These are phyloP conservation scores for Stegostoma tigrinum DNA, from an alignment of 2,113 vertebrate species.

Conservation along the genomic window DNA sequence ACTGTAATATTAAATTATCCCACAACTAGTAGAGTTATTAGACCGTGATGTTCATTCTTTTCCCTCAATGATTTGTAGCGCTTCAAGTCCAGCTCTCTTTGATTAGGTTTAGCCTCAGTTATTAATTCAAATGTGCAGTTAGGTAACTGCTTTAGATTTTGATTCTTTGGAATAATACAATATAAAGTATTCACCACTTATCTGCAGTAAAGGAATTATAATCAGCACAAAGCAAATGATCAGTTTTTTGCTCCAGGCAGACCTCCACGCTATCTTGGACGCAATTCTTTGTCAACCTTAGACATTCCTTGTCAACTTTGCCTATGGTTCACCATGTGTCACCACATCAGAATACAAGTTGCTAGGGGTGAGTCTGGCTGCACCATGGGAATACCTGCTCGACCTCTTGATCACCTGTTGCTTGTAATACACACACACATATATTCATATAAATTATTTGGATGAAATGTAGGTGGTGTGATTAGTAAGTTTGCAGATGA, in stretches of 20 bases:
- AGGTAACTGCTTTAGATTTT: background rate
- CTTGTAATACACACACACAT: too few species aligned
- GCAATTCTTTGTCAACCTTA: background rate
- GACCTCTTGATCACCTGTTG: too few species aligned
- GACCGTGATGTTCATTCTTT: background rate
- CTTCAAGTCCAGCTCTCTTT: background rate
- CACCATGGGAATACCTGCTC: too few species aligned
- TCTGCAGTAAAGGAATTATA: background rate
- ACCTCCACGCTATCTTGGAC: background rate
- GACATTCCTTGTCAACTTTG: background rate
- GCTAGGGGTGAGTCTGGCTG: background rate
- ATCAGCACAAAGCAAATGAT: background rate
- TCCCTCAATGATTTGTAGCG: background rate
- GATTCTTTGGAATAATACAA: background rate
- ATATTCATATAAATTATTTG: too few species aligned
- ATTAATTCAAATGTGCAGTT: background rate
- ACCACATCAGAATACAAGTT: background rate
- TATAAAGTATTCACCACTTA: background rate
- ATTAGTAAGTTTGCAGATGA: too few species aligned
- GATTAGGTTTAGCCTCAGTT: background rate
- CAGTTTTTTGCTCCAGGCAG: background rate
- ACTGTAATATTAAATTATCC: constrained; percentile 18
- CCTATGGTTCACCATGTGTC: background rate
- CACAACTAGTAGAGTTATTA: background rate
- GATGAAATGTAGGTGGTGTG: too few species aligned